Evolutionary conservation across 1,140 invertebrate species (phyloP).

Genomic region (Drosophila baimaii): DNA sequence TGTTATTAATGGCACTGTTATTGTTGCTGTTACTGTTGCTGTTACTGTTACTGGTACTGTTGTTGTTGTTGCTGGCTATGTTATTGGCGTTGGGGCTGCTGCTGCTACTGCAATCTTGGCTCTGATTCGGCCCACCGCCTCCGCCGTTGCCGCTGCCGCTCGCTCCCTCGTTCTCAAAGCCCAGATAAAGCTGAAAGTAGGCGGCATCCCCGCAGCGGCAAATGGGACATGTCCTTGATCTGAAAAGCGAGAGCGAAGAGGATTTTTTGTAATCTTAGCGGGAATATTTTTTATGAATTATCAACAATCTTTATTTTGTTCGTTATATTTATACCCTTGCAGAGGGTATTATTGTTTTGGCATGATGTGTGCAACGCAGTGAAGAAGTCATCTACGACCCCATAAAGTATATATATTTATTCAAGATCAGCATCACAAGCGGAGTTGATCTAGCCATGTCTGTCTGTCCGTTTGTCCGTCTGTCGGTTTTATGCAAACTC

Average conservation of each 20-base stretch:
- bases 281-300: background rate
- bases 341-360: too few relatives aligned
- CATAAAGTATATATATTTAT: too few relatives aligned
- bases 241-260: slow-evolving; percentile 16
- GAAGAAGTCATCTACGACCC: too few relatives aligned
- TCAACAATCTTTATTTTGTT: background rate
- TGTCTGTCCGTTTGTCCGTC: too few relatives aligned
- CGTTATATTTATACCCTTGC: too few relatives aligned
- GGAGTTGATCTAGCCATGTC: too few relatives aligned
- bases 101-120: slow-evolving; percentile 24
- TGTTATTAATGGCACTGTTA: background rate
- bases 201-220: slow-evolving; percentile 34
- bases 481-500: too few relatives aligned
- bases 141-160: background rate
- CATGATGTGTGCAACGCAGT: too few relatives aligned
- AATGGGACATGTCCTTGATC: slow-evolving; percentile 57
- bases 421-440: too few relatives aligned
- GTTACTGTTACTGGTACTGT: background rate
- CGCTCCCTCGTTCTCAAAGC: slow-evolving; percentile 43
- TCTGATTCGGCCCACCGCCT: background rate
- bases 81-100: slow-evolving; percentile 10
- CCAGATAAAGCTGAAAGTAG: slow-evolving; percentile 57
- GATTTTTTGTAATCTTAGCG: background rate
- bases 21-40: slow-evolving; percentile 6
- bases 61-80: slow-evolving; percentile 3